Evolutionary conservation across 2,888 invertebrate species (phyloP).

Genomic region (Hoplodrina blanda): DNA sequence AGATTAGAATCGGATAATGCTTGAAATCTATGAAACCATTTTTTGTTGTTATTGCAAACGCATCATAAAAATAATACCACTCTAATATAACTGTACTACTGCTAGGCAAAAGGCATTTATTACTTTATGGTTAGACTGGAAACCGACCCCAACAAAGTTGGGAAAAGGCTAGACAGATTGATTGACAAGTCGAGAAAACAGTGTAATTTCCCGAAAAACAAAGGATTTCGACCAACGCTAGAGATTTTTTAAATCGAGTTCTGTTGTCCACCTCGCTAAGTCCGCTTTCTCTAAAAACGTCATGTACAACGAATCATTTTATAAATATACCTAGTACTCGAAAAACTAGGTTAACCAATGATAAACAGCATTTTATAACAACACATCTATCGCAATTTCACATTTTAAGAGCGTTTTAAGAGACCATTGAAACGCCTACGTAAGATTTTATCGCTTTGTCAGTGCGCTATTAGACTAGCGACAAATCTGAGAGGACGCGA

Average conservation of each 20-base stretch:
- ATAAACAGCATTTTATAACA: constrained; percentile 21
- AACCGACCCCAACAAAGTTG: too few relatives aligned
- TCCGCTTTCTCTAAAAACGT: not conserved
- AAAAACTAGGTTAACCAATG: constrained; percentile 26
- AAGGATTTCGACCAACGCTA: not conserved
- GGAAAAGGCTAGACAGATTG: too few relatives aligned
- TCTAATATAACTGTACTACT: too few relatives aligned
- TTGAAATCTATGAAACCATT: not conserved
- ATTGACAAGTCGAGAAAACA: too few relatives aligned
- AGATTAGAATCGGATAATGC: not conserved
- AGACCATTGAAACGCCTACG: constrained; percentile 32
- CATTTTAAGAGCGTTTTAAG: constrained; percentile 7
- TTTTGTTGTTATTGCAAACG: not conserved
- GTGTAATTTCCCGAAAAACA: too few relatives aligned
- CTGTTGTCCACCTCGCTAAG: not conserved
- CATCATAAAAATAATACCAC: too few relatives aligned
- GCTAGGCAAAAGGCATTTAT: too few relatives aligned
- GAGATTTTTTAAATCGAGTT: not conserved
- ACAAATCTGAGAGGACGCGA: not conserved
- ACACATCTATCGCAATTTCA: constrained; percentile 20
- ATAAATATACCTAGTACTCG: constrained; percentile 14
- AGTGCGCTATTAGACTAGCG: constrained; percentile 3
- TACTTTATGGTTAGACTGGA: too few relatives aligned
- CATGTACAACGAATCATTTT: not conserved
- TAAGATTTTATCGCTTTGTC: constrained; percentile 25